Base-by-base conservation (phyloP, 2,888 invertebrate species). In the Drosophila maculinotata region DNA sequence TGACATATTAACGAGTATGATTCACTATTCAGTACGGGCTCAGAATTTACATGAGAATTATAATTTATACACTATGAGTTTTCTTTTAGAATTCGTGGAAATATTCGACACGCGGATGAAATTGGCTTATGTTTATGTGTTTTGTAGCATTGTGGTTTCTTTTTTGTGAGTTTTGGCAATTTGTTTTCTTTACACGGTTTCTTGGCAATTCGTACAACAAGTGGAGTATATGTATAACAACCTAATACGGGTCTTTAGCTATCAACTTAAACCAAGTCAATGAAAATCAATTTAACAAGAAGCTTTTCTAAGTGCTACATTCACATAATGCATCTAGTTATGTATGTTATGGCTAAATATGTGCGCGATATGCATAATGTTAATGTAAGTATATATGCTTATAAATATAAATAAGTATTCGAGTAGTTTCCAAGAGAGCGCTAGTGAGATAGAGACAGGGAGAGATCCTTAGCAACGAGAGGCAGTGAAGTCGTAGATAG, bases 381-480 rank as follows among this genome's bases (percentile, higher is more conserved):
- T 57, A 48, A 36, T 58, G 42, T 72, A 75, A 52, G 59, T 59
- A 48, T 68, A 49, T 44, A 57, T 58, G 64, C 59, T 63, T 80
- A 69, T 52, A 6, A 31, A 63, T 58, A 64, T 83, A 79, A 62
- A 60, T 69, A 75, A 78, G 57, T 85, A 70, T 66, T 68, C 59
- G 64, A 53, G 68, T 69, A 68, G 44, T 64, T 79, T 41, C 64
- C 62, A 66, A 70, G 65, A 71, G 67, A 71, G 64, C 59, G 67
- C 62, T 73, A 54, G 53, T 44, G 49, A 20, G 8, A 20, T 30
- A 45, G 30, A 45, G 20, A 31, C 15, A 36, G 17, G 17, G 12
- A 71, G 82, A 82, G 83, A 87, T 83, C 82, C 84, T 72, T 77
- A 67, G 79, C 84, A 69, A 59, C 48, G 63, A 41, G 73, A 73